Base-by-base conservation (phyloP, 2,888 invertebrate genomes). In the Coenonympha arcania region DNA sequence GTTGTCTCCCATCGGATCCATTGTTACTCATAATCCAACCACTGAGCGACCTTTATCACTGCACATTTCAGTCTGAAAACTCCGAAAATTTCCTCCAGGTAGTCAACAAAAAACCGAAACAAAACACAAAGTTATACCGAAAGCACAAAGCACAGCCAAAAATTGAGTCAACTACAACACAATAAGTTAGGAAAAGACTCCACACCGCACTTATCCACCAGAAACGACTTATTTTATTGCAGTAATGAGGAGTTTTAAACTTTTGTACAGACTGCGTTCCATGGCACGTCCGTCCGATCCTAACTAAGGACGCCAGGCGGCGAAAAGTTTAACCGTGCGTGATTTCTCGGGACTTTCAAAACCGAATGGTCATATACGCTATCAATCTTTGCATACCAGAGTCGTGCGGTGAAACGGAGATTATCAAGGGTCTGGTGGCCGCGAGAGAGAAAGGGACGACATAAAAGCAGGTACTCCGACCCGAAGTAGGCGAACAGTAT, bases 311-410 rank as follows among this genome's bases (percentile, higher is more conserved):
- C 84, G 86, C 83, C 79, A 80, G 80, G 78, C 79, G 74, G 83
- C 83, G 82, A 84, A 86, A 86, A 82, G 68, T 82, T n/a, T 78
- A 81, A 77, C 79, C 79, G 85, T 76, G 82, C 86, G 85, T 85
- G 86, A 86, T 86, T 86, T 85, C 86, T 80, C 71, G 72, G 74
- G 77, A 79, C 78, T 79, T 79, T 82, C 80, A 82, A 81, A 84
- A 83, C 78, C 86, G 77, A 86, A 86, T 85, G 84, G 86, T 83
- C 86, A 76, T 84, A 86, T 81, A 85, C 78, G 79, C 85, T 86
- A 85, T 85, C 85, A 85, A 84, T 86, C 86, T 86, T 86, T 85
- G 85, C 86, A 86, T 86, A 86, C 86, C 85, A 85, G 83, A 78
- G 81, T 81, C 73, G 80, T 77, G 70, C 64, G 76, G 71, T 81